A percentile compares a stretch with the other conserved stretches of the same genome.
Evolutionary conservation across 2,797 vertebrate genomes (phyloP).

Genomic region (Ctenopoma multispine): DNA sequence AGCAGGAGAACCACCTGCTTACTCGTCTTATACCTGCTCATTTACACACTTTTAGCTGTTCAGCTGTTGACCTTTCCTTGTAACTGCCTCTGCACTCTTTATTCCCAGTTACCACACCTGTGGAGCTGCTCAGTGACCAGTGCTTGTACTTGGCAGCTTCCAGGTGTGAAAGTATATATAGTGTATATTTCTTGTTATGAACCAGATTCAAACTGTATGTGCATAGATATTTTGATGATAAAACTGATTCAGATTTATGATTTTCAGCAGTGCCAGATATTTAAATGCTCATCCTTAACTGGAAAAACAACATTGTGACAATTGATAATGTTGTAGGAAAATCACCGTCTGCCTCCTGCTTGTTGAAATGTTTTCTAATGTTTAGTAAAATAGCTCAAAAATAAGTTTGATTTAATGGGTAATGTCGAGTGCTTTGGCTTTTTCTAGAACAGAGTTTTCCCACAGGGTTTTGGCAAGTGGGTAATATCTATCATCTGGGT

Average conservation of each 20-base stretch:
- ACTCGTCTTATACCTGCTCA: background rate
- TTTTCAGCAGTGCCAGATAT: background rate
- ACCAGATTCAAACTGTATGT: background rate
- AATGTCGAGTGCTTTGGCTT: background rate
- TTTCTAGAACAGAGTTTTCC: slow-evolving; percentile 29
- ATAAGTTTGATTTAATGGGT: slow-evolving; percentile 6
- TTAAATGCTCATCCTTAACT: background rate
- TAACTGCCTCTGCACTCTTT: background rate
- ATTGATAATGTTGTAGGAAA: no score
- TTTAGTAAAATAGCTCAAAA: background rate
- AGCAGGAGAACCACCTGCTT: background rate
- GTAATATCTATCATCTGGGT: background rate
- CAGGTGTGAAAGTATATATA: no score
- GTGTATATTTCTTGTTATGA: no score
- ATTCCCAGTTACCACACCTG: background rate
- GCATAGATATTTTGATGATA: no score
- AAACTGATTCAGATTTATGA: no score
- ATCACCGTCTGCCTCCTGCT: background rate
- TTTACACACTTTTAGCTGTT: background rate
- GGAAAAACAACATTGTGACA: background rate
- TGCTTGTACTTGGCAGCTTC: no score
- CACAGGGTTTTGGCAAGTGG: background rate
- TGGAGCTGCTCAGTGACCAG: no score
- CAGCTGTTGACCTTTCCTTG: background rate
- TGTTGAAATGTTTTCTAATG: background rate